Evolutionary conservation across 1,140 invertebrate genomes (phyloP), one percentile per base, ranked within the genome.

Genomic region (Eurosta solidaginis): DNA sequence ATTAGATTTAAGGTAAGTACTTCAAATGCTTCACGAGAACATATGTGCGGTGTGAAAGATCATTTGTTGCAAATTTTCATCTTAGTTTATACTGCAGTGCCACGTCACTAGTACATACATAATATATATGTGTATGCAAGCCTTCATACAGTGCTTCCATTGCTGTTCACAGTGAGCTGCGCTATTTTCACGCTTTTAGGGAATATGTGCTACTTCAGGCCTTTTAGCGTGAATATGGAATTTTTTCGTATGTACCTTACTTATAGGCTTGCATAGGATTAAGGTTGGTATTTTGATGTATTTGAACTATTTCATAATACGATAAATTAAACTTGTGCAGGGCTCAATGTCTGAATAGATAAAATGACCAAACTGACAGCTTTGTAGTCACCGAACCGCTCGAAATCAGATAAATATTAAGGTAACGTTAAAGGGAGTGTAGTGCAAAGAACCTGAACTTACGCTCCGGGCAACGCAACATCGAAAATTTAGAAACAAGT

Each of bases 11-110:
- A 59, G 54, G 54, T n/a, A n/a, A n/a, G n/a, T 33, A 59, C 54
- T 59, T 59, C 54, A 78, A 44, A 78, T 78, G 77, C 52, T 47
- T 73, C 29, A 25, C 50, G 77, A 49, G 77, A 78, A 78, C 77
- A 78, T 78, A 73, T 78, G 63, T 78, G 27, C 49, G 77, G 59
- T 49, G 68, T 20, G 68, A 50, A 78, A 63, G 77, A 59, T 78
- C 77, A 78, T 78, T 78, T 78, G 77, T 78, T 73, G 36, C 68
- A 74, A 73, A 73, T 45, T 74, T 36, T 42, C 36, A 40, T 49
- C 47, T 49, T 73, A 36, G 59, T 33, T 17, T 25, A 75, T 29
- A 59, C 45, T 47, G 33, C 29, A 76, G 36, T 36, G 47, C 7
- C 74, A 50, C 25, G 52, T 25, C 52, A 27, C 22, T 27, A 59